A percentile compares a stretch with the other conserved stretches of the same genome.
Conservation (phyloP, 2,797 vertebrate species). For the Silurus lanzhouensis region DNA sequence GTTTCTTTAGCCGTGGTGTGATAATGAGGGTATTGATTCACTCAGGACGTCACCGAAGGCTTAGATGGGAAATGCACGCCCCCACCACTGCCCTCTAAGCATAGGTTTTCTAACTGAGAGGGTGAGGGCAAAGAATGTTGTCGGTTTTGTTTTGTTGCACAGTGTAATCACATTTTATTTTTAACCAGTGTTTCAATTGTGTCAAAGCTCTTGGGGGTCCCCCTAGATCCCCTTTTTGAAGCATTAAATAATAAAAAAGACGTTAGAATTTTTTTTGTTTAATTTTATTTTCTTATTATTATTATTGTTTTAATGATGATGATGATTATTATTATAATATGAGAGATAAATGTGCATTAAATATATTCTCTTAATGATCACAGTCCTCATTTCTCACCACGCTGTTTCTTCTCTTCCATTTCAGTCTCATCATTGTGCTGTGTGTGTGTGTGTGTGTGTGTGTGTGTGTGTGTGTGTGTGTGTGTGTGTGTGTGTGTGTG, state of each 20-base stretch:
- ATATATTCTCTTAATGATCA: too few species aligned
- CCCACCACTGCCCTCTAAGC: too few species aligned
- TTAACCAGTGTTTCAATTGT: background rate
- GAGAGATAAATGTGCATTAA: background rate
- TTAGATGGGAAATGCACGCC: too few species aligned
- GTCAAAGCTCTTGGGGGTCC: too few species aligned
- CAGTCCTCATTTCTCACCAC: background rate
- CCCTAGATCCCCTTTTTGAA: too few species aligned
- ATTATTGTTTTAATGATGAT: too few species aligned
- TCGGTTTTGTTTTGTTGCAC: background rate
- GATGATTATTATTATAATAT: background rate
- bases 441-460: conserved; percentile 48
- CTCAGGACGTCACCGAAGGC: too few species aligned
- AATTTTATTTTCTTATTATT: too few species aligned
- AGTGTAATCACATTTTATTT: background rate
- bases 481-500: conserved; percentile 51
- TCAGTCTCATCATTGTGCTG: conserved; percentile 49
- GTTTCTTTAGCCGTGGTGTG: too few species aligned
- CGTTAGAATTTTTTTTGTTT: too few species aligned
- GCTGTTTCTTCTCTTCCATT: conserved; percentile 1
- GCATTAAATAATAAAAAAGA: too few species aligned
- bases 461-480: conserved; percentile 52
- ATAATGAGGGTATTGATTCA: too few species aligned
- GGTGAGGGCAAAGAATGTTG: background rate
- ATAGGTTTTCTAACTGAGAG: background rate